Evolutionary conservation across 2,888 invertebrate genomes (phyloP).

Genomic region (Mimachlamys varia): DNA sequence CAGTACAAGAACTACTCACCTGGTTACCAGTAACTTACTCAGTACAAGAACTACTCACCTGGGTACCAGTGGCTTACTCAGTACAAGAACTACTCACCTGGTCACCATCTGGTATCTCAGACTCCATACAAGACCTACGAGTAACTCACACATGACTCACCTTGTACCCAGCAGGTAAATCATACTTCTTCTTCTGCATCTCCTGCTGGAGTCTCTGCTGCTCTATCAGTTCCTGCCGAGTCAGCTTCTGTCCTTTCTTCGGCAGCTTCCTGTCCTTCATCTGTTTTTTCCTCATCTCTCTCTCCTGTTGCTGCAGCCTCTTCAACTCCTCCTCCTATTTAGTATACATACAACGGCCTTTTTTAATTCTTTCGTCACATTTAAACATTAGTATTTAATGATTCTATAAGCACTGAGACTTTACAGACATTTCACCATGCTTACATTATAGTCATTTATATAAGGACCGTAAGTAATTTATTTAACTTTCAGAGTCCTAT

Average conservation of each 20-base stretch:
- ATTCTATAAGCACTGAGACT: neutral
- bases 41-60: too few species aligned
- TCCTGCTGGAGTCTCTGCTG: slow-evolving; percentile 45
- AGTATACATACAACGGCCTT: neutral
- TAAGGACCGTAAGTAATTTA: too few species aligned
- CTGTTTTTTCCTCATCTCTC: slow-evolving; percentile 49
- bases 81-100: too few species aligned
- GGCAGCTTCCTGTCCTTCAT: slow-evolving; percentile 50
- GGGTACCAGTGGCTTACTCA: too few species aligned
- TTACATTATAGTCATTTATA: neutral
- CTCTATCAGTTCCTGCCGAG: slow-evolving; percentile 45
- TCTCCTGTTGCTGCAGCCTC: slow-evolving; percentile 39
- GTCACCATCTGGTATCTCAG: too few species aligned
- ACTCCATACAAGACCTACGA: too few species aligned
- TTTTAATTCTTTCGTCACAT: neutral
- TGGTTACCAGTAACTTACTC: too few species aligned
- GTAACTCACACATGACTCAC: neutral
- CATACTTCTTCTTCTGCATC: slow-evolving; percentile 46
- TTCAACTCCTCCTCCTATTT: slow-evolving; percentile 44
- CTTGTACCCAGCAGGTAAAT: slow-evolving; percentile 15
- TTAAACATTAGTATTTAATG: neutral
- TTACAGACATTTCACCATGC: neutral
- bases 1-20: too few species aligned
- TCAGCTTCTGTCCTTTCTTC: slow-evolving; percentile 43
- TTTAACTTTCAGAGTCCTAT: too few species aligned